phyloP scores from a whole-genome alignment of 2,797 vertebrate species.

The Tinamus major region DNA sequence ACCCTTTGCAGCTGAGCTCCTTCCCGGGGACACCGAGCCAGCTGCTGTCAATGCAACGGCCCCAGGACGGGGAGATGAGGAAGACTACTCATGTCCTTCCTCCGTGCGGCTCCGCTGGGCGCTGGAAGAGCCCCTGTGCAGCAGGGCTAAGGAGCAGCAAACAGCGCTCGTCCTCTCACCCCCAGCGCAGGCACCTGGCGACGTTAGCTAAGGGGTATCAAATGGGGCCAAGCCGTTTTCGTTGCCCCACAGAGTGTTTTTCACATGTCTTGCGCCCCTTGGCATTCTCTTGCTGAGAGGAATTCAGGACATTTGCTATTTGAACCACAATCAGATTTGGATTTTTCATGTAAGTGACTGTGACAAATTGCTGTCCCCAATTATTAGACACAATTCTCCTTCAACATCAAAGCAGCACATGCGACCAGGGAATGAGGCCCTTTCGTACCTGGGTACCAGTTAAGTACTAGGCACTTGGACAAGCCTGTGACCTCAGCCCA shows the following conservation, averaged over 20 bases:
- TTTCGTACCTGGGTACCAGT: not conserved
- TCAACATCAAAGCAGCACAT: not conserved
- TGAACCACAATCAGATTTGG: not conserved
- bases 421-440: not conserved
- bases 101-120: not conserved
- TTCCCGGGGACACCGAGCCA: not conserved
- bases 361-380: not conserved
- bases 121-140: not conserved
- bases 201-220: not conserved
- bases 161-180: not conserved
- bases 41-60: not conserved
- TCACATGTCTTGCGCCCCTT: not conserved
- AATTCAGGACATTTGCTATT: slow-evolving; percentile 25
- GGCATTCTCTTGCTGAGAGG: not conserved
- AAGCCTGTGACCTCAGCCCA: not conserved
- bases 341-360: not conserved
- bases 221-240: not conserved
- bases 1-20: not conserved
- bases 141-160: not conserved
- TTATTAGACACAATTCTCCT: not conserved
- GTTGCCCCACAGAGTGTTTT: not conserved
- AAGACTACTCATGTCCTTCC: rapidly evolving
- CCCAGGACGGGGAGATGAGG: not conserved
- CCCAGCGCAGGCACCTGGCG: not conserved
- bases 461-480: not conserved